Evolutionary conservation across 2,888 invertebrate species (phyloP), one percentile per base, ranked within the genome.

Genomic region (Tinea pellionella): DNA sequence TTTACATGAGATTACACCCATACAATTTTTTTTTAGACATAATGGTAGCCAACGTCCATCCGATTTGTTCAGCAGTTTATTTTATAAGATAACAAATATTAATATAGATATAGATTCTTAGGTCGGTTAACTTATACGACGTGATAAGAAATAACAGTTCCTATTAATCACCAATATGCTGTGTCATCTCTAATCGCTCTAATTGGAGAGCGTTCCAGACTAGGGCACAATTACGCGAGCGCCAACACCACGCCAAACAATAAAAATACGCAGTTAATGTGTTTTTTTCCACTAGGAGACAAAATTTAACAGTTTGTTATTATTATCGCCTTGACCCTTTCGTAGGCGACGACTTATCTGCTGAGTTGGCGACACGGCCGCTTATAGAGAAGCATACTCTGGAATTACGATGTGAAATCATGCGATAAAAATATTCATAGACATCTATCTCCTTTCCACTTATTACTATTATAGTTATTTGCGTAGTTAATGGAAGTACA

Each of bases 171-270:
- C 24, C 74, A 77, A 66, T 66, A 66, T 66, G 65, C 66, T 68
- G 67, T 70, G 68, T 70, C 70, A 72, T 72, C 76, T 74, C 72
- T 75, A 78, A 78, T 76, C 74, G 69, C 65, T 66, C 69, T 78
- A 78, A 78, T 75, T 77, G 74, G 69, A 70, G 66, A 71, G 73
- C 74, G 72, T 69, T 24, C 70, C 69, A 64, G 67, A 63, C 67
- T 71, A 69, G 69, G 75, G 24, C 24, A n/a, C 24, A 24, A 76
- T 77, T 74, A 41, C 8, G n/a, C 41, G 41, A 41, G 41, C 41
- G 41, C 41, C 41, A 41, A 32, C 11, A n/a, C n/a, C n/a, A n/a
- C 32, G 32, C 7, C 32, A 32, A 11, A n/a, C 15, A n/a, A n/a
- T n/a, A n/a, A n/a, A n/a, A n/a, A n/a, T n/a, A n/a, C n/a, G n/a